A percentile compares a stretch with the other conserved stretches of the same genome.
These are phyloP conservation scores for Hirtodrosophila confusa DNA, from an alignment of 2,888 invertebrate genomes.

Conservation along the genomic window DNA sequence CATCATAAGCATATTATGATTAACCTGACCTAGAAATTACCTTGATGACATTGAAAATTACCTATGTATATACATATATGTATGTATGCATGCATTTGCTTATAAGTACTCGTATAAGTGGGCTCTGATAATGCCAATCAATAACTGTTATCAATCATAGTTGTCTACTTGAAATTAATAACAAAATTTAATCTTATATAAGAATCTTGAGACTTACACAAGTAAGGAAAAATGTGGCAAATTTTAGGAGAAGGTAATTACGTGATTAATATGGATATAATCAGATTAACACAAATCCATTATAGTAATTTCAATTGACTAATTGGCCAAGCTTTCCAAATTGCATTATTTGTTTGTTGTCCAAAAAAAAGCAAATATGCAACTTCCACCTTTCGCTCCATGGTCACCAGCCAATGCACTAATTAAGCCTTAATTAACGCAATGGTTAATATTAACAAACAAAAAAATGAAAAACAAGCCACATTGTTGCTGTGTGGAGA, in stretches of 20 bases:
- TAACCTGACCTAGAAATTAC: conserved; percentile 26
- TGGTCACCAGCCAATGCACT: conserved; percentile 63
- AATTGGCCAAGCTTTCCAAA: conserved; percentile 26
- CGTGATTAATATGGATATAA: not conserved
- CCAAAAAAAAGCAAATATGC: conserved; percentile 30
- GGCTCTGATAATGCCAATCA: conserved; percentile 9
- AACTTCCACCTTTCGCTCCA: conserved; percentile 77
- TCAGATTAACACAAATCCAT: conserved; percentile 18
- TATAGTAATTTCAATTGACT: conserved; percentile 11
- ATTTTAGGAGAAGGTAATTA: not conserved
- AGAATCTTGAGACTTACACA: too few relatives aligned
- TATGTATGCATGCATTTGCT: too few relatives aligned
- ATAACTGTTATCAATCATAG: not conserved
- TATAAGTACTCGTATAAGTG: not conserved
- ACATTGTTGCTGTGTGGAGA: conserved; percentile 49
- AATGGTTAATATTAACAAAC: conserved; percentile 43
- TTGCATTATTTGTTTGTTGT: conserved; percentile 30
- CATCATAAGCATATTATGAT: too few relatives aligned
- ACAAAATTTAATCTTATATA: not conserved
- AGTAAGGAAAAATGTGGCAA: too few relatives aligned
- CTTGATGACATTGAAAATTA: conserved; percentile 16
- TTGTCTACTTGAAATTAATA: not conserved
- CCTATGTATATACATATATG: not conserved
- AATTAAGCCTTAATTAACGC: conserved; percentile 74
- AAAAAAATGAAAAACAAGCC: conserved; percentile 42